phyloP scores from a whole-genome alignment of 2,113 vertebrate genomes.

The Leptosomus discolor region DNA sequence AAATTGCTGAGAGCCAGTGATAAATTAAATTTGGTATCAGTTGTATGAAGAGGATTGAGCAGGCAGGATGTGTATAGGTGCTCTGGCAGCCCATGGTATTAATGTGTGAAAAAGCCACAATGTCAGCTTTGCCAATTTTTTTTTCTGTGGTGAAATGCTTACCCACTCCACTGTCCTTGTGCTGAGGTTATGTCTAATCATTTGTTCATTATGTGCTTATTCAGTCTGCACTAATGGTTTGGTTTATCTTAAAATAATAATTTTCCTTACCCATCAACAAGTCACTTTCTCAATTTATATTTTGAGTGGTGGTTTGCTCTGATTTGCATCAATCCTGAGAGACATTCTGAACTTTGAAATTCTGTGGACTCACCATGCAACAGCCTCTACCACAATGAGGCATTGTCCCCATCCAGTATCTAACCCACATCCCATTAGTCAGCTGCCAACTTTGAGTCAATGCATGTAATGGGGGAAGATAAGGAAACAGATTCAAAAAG shows the following conservation, averaged over 20 bases:
- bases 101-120: neutral
- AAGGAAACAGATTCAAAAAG: neutral
- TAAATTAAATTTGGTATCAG: neutral
- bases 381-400: neutral
- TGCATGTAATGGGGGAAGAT: neutral
- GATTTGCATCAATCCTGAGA: neutral
- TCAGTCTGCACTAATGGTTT: neutral
- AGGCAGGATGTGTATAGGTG: neutral
- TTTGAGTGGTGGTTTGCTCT: neutral
- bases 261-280: neutral
- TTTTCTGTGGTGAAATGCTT: neutral
- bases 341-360: neutral
- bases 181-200: neutral
- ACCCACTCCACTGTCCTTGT: neutral
- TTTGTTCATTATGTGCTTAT: neutral
- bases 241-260: neutral
- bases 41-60: neutral
- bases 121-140: neutral
- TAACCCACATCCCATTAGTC: neutral
- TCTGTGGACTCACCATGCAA: neutral
- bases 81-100: neutral
- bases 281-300: neutral
- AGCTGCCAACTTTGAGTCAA: neutral
- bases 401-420: neutral
- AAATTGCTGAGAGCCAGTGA: neutral